Base-by-base conservation (phyloP, 2,113 vertebrate genomes). In the Paedocypris sp. region DNA sequence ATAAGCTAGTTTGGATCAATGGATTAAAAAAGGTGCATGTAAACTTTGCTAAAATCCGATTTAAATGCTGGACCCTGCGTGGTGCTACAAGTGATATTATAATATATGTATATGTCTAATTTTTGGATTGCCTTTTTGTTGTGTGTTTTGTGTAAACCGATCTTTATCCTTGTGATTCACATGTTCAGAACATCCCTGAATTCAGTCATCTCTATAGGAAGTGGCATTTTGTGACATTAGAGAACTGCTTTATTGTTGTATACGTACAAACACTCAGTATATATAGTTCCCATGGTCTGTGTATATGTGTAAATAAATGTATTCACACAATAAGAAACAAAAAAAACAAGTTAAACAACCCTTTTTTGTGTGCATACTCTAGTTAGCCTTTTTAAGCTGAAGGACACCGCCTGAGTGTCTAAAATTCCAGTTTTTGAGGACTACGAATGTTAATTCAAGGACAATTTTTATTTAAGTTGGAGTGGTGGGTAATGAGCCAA, bases 1-100 rank as follows among this genome's bases (percentile, higher is more conserved):
- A 53, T 58, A 62, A 52, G 60, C 42, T 15, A 72, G 56, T 61
- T n/a, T 23, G 22, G 25, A 50, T 43, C 39, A 51, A 66, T 74
- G 60, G 64, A 68, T 71, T 50, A 52, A 67, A 51, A 58, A 39
- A 68, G 32, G 54, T 68, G 31, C 22, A 58, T 43, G 36, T 19
- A 12, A 47, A 57, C 53, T 35, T 52, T 47, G 39, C 50, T 73
- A 35, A 29, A 12, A 25, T 45, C 36, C 33, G 51, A 68, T 50
- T 47, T 29, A 41, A 36, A n/a, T 45, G 48, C 46, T 56, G 57
- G 6, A 32, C n/a, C 25, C 60, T 64, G 32, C 68, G 58, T 53
- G 23, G 12, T 56, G 23, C 25, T 46, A 9, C 45, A 16, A 39
- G 25, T 52, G 46, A 47, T 59, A 36, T 12, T n/a, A n/a, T n/a